Percentiles rank a stretch among this genome's conserved stretches.
Evolutionary conservation across 2,888 invertebrate genomes (phyloP).

Genomic region (Drosophila macrothrix): DNA sequence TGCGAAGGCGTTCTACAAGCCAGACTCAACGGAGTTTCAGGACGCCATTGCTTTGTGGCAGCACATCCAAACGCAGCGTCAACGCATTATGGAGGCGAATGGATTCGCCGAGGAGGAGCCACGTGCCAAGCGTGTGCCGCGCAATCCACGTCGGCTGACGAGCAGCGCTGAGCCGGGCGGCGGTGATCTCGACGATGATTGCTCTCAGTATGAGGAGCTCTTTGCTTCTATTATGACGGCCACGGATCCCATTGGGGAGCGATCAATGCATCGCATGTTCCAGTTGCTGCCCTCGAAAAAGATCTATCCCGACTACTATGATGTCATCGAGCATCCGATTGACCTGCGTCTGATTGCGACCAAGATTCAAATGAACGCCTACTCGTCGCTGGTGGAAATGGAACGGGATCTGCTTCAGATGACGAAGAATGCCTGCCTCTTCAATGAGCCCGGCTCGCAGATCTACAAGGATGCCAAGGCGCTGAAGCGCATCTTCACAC

Average conservation of each 20-base stretch:
- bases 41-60: conserved; percentile 96
- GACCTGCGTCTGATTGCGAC: conserved; percentile 97
- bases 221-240: conserved; percentile 95
- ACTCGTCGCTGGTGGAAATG: conserved; percentile 91
- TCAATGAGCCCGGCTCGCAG: conserved; percentile 98
- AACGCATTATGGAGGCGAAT: conserved; percentile 82
- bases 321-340: conserved; percentile 96
- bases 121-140: conserved; percentile 74
- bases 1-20: conserved; percentile 97
- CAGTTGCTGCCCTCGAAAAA: conserved; percentile 96
- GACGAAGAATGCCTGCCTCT: conserved; percentile 97
- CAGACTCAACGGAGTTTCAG: conserved; percentile 92
- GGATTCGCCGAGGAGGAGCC: conserved; percentile 83
- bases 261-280: conserved; percentile 94
- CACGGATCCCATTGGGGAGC: conserved; percentile 90
- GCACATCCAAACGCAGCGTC: conserved; percentile 87
- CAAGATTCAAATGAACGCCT: conserved; percentile 94
- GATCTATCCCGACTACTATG: conserved; percentile 97
- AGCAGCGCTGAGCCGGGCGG: conserved; percentile 89
- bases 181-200: conserved; percentile 90
- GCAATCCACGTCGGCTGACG: conserved; percentile 82
- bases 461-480: conserved; percentile 98
- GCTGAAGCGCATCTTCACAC: conserved; percentile 90
- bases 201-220: conserved; percentile 93
- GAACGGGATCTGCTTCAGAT: conserved; percentile 95